Evolutionary conservation across 2,797 vertebrate genomes (phyloP).

Genomic region (Gymnodraco acuticeps): DNA sequence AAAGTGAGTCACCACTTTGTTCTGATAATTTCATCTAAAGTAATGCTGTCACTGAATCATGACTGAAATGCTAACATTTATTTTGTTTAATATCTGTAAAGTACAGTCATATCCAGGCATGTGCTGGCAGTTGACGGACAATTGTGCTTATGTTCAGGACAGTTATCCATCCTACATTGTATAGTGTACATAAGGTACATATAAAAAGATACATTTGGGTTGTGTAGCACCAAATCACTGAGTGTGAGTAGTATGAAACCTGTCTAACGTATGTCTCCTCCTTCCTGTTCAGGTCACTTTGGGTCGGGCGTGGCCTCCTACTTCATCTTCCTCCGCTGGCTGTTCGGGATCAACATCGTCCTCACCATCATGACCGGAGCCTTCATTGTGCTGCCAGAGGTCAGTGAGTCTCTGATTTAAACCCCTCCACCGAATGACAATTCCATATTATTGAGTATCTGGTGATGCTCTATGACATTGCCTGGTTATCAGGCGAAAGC

Average conservation of each 20-base stretch:
- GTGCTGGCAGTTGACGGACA: background rate
- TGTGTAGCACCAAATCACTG: background rate
- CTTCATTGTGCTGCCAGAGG: constrained; percentile 97
- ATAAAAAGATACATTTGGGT: background rate
- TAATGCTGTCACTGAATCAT: background rate
- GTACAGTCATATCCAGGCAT: background rate
- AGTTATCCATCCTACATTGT: background rate
- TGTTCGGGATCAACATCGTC: constrained; percentile 97
- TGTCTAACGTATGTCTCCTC: constrained; percentile 13
- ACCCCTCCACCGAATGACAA: background rate
- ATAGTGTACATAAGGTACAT: background rate
- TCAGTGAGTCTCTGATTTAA: constrained; percentile 69
- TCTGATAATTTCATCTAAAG: background rate
- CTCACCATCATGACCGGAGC: constrained; percentile 96
- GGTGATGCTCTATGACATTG: background rate
- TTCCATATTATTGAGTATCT: background rate
- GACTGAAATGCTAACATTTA: background rate
- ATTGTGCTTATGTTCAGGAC: background rate
- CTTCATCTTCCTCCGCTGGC: constrained; percentile 97
- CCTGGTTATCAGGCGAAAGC: background rate
- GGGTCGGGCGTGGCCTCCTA: constrained; percentile 98
- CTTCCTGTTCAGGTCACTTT: constrained; percentile 91
- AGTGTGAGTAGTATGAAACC: background rate
- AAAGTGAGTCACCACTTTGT: constrained; percentile 87
- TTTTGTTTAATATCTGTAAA: constrained; percentile 1